Evolutionary conservation across 2,797 vertebrate genomes (phyloP).

Genomic region (Pipistrellus pygmaeus): DNA sequence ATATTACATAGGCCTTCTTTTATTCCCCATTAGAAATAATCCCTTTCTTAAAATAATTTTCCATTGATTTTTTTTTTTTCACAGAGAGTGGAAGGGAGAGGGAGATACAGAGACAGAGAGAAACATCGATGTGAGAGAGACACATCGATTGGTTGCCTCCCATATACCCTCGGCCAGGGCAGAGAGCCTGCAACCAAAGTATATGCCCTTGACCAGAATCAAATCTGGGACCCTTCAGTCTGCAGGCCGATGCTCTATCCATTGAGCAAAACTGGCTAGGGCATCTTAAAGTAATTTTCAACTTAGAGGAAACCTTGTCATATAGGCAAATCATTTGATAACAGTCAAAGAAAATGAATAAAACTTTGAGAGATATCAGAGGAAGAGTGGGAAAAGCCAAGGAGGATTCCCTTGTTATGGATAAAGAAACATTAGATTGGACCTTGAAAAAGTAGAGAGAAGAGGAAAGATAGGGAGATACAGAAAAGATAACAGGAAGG

Average conservation of each 20-base stretch:
- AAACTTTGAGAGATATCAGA: not conserved
- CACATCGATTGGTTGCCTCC: not conserved
- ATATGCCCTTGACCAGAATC: too few species aligned
- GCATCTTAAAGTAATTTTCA: not conserved
- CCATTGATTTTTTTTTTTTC: not conserved
- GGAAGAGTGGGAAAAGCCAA: not conserved
- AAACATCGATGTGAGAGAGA: not conserved
- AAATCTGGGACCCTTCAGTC: not conserved
- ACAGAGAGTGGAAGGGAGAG: not conserved
- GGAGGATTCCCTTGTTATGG: not conserved
- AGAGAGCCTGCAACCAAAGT: too few species aligned
- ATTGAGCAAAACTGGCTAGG: not conserved
- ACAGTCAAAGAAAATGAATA: not conserved
- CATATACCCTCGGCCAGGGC: too few species aligned
- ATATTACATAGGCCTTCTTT: too few species aligned
- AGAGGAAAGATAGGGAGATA: not conserved
- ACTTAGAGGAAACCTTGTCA: not conserved
- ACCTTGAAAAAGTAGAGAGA: not conserved
- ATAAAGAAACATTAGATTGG: not conserved
- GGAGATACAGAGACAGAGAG: not conserved
- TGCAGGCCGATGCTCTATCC: not conserved
- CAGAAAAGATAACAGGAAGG: not conserved
- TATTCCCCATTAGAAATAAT: too few species aligned
- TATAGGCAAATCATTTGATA: not conserved
- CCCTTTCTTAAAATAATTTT: not conserved